phyloP scores from a whole-genome alignment of 2,888 invertebrate genomes.

The Acrobasis suavella region DNA sequence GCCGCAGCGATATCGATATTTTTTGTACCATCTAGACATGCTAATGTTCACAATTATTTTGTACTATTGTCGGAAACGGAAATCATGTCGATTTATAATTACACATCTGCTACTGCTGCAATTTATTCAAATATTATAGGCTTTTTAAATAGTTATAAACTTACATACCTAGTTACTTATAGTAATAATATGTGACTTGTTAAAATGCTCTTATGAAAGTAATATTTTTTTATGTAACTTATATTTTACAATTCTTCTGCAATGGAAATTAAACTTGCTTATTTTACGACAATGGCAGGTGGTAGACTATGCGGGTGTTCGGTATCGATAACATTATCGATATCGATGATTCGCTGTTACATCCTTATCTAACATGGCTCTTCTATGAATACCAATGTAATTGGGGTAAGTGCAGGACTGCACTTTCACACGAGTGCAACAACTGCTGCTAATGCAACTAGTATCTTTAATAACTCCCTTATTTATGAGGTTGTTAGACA shows the following conservation, averaged over 20 bases:
- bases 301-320: slow-evolving; percentile 10
- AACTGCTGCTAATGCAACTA: slow-evolving; percentile 49
- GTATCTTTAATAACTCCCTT: slow-evolving; percentile 36
- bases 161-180: no score
- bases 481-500: slow-evolving; percentile 40
- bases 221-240: no score
- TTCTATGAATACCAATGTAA: slow-evolving; percentile 69
- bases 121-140: no score
- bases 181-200: no score
- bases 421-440: slow-evolving; percentile 71
- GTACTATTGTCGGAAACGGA: background rate
- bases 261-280: background rate
- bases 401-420: slow-evolving; percentile 66
- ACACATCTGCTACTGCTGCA: background rate
- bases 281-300: background rate
- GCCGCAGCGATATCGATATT: slow-evolving; percentile 63
- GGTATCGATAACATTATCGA: slow-evolving; percentile 37
- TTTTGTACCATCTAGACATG: slow-evolving; percentile 30
- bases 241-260: background rate
- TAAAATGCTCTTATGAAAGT: no score
- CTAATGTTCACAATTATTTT: background rate
- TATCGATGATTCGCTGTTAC: slow-evolving; percentile 33
- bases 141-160: no score
- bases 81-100: background rate
- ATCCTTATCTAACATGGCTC: slow-evolving; percentile 52